Evolutionary conservation across 2,797 vertebrate genomes (phyloP), one percentile per base, ranked within the genome.

Genomic region (Enteromius unitaeniatus): DNA sequence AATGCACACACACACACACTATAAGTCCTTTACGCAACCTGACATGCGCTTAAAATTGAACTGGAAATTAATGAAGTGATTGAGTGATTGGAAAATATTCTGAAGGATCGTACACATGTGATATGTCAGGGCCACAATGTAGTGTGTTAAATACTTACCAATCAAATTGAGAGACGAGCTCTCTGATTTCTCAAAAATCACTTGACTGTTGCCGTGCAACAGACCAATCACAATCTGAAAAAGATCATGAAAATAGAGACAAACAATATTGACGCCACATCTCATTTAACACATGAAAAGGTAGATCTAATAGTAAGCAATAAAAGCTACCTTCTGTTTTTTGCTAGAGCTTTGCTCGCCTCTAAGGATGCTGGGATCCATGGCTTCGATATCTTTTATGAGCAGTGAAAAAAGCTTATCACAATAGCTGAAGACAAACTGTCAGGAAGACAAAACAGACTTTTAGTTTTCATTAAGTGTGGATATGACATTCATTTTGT

Each of bases 151-250:
- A 84, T 69, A 95, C 97, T 97, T 92, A 99, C 98, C 98, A 0
- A 95, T 93, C 81, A 99, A 95, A 83, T 94, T 97, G 40, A 99
- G 89, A 23, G 97, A 96, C 0, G 97, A 99, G 89, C 87, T 97
- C 88, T 98, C 97, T 0, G 96, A 94, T 92, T 99, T 99, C 91
- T 99, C 98, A 93, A 99, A 99, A 83, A 97, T 94, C 92, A 99
- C 97, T 89, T 99, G 97, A 89, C 97, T 97, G 93, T 99, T 97
- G 74, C 95, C 95, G 85, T 97, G 87, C 90, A 99, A 92, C 92
- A 99, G 93, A 40, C 97, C 98, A 62, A 97, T 90, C 3, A 96
- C 94, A 0, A 97, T 96, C 97, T 98, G 91, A 55, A 90, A 75
- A 88, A 74, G 4, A 45, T 13, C 8, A 40, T 40, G 23, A 58